Conservation (phyloP, 2,797 vertebrate species). For the Loris lydekkerianus region DNA sequence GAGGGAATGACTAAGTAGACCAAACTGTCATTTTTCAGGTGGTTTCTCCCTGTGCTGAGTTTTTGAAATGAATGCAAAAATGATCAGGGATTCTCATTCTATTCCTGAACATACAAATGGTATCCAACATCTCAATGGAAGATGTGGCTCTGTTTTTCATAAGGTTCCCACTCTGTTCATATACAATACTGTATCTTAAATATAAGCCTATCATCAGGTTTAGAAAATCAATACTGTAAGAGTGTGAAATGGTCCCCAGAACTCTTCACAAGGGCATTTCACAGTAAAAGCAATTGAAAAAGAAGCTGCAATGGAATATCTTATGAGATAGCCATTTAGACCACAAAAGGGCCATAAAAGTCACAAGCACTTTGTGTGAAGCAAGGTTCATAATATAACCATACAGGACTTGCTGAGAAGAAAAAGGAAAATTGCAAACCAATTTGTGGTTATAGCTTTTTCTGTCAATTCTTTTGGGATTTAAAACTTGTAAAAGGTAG, state of each 20-base stretch:
- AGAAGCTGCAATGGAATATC: slow-evolving; percentile 89
- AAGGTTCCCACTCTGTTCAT: slow-evolving; percentile 83
- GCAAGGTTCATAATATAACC: slow-evolving; percentile 90
- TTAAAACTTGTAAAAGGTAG: slow-evolving; percentile 90
- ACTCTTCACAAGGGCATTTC: slow-evolving; percentile 90
- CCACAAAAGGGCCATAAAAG: slow-evolving; percentile 91
- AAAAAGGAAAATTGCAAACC: slow-evolving; percentile 90
- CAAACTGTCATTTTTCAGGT: slow-evolving; percentile 65
- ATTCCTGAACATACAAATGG: slow-evolving; percentile 70
- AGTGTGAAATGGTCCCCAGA: slow-evolving; percentile 89
- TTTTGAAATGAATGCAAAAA: slow-evolving; percentile 77
- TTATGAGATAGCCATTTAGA: slow-evolving; percentile 91
- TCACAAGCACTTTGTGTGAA: slow-evolving; percentile 91
- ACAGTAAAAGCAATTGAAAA: slow-evolving; percentile 90
- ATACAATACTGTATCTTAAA: slow-evolving; percentile 87
- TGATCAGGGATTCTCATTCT: slow-evolving; percentile 77
- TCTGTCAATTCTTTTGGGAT: slow-evolving; percentile 89
- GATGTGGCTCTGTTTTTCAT: slow-evolving; percentile 83
- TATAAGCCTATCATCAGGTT: slow-evolving; percentile 89
- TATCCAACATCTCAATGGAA: slow-evolving; percentile 74
- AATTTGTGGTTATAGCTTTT: slow-evolving; percentile 91
- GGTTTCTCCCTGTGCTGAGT: slow-evolving; percentile 72
- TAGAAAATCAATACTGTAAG: slow-evolving; percentile 89
- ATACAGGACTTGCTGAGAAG: slow-evolving; percentile 86
- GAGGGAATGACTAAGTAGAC: slow-evolving; percentile 73